phyloP scores from a whole-genome alignment of 2,888 invertebrate genomes.

The Tipula unca region DNA sequence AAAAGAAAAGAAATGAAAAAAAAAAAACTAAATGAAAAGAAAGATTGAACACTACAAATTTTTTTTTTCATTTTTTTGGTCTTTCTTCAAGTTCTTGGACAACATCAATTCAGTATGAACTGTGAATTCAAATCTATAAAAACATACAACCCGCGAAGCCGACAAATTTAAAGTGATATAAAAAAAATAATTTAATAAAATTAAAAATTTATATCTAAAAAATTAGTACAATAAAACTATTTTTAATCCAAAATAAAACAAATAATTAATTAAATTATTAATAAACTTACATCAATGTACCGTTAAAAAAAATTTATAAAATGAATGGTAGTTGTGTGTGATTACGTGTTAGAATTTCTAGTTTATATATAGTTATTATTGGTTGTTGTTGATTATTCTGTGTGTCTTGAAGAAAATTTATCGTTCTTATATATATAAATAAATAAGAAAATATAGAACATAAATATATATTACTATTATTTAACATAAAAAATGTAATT shows the following conservation, averaged over 20 bases:
- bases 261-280: not conserved
- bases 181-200: not conserved
- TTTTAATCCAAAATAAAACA: not conserved
- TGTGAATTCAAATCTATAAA: not conserved
- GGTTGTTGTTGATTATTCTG: not conserved
- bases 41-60: not conserved
- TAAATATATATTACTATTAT: not conserved
- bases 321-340: not conserved
- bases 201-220: not conserved
- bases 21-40: not conserved
- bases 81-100: not conserved
- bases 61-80: not conserved
- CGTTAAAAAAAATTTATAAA: not conserved
- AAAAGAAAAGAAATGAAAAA: not conserved
- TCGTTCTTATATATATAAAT: too few species aligned
- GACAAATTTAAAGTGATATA: not conserved
- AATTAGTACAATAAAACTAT: not conserved
- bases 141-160: not conserved
- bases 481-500: conserved; percentile 2
- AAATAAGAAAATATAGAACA: not conserved
- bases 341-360: conserved; percentile 8
- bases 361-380: not conserved
- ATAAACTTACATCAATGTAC: not conserved
- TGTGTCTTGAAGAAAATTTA: not conserved
- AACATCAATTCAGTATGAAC: not conserved